Evolutionary conservation across 2,888 invertebrate genomes (phyloP), one percentile per base, ranked within the genome.

Genomic region (Hyppa rectilinea): DNA sequence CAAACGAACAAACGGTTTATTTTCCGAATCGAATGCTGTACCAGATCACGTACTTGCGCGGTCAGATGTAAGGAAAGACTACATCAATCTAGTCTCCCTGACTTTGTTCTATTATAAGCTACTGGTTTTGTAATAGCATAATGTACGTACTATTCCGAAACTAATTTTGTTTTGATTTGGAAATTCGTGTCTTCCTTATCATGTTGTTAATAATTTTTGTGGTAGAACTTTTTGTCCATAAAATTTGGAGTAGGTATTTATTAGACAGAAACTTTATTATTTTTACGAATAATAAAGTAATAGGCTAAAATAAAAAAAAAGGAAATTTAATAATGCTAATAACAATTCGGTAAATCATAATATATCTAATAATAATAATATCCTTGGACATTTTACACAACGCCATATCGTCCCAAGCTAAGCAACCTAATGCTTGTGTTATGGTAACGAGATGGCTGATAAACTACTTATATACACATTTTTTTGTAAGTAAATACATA

Each of bases 1-100:
- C 74, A 80, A 83, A 83, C 72, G 65, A 63, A 83, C 67, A 80
- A 84, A 84, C 77, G 71, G 73, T 81, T 83, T 75, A 83, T 82
- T 75, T 83, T 75, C 61, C 60, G 60, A 81, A 81, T 81, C 71
- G 65, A 82, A 80, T 78, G 78, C 63, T 62, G 69, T 61, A 86
- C 84, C 80, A 80, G 87, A 88, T 89, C 90, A 89, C 83, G 85
- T 78, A 88, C 75, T 85, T 52, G 49, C 52, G 78, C 85, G 90
- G 87, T 85, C 86, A 79, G 85, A 89, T 87, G 26, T 40, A 62
- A 70, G 70, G 55, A 75, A 58, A 45, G 47, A 75, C 84, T 87
- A 75, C n/a, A n/a, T 71, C 56, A 29, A 53, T 40, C 43, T 52
- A 36, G 59, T 56, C 38, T 56, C 17, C 12, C 23, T 59, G 56